Percentiles rank a stretch among this genome's conserved stretches.
Evolutionary conservation across 2,888 invertebrate genomes (phyloP).

Genomic region (Drosophila demipolita): DNA sequence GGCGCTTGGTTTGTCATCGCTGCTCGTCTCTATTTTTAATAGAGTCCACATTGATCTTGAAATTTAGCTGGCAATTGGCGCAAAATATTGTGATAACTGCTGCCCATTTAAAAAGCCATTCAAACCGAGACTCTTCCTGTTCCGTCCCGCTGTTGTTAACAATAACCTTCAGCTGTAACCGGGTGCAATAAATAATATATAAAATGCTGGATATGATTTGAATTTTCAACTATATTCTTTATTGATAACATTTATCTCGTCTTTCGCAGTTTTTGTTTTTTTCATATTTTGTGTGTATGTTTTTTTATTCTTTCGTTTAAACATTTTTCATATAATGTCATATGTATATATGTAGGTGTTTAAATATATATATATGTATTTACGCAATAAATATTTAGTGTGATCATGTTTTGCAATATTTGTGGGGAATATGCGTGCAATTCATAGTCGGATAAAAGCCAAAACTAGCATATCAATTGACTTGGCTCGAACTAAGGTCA

Average conservation of each 20-base stretch:
- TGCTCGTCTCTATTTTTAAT: slow-evolving; percentile 49
- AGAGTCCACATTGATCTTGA: slow-evolving; percentile 75
- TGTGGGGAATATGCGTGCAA: slow-evolving; percentile 56
- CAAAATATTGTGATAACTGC: slow-evolving; percentile 29
- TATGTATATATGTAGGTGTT: slow-evolving; percentile 51
- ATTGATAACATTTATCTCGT: slow-evolving; percentile 78
- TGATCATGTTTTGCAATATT: slow-evolving; percentile 43
- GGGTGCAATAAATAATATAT: slow-evolving; percentile 20
- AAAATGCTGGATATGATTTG: slow-evolving; percentile 28
- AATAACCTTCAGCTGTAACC: slow-evolving; percentile 49
- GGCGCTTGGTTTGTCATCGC: slow-evolving; percentile 28
- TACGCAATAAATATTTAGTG: slow-evolving; percentile 67
- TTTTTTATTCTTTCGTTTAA: slow-evolving; percentile 45
- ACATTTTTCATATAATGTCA: slow-evolving; percentile 67
- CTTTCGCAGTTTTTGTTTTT: slow-evolving; percentile 63
- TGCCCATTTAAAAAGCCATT: slow-evolving; percentile 31
- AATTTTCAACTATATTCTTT: slow-evolving; percentile 82
- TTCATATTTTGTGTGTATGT: slow-evolving; percentile 24
- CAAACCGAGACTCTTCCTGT: slow-evolving; percentile 55
- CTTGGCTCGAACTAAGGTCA: slow-evolving; percentile 50
- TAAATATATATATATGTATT: slow-evolving; percentile 41
- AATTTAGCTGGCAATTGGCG: slow-evolving; percentile 60
- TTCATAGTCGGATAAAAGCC: slow-evolving; percentile 55
- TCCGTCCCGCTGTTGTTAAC: slow-evolving; percentile 46
- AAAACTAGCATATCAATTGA: slow-evolving; percentile 51